A percentile compares a stretch with the other conserved stretches of the same genome.
phyloP scores from a whole-genome alignment of 2,113 vertebrate species.

The Tragelaphus strepsiceros region DNA sequence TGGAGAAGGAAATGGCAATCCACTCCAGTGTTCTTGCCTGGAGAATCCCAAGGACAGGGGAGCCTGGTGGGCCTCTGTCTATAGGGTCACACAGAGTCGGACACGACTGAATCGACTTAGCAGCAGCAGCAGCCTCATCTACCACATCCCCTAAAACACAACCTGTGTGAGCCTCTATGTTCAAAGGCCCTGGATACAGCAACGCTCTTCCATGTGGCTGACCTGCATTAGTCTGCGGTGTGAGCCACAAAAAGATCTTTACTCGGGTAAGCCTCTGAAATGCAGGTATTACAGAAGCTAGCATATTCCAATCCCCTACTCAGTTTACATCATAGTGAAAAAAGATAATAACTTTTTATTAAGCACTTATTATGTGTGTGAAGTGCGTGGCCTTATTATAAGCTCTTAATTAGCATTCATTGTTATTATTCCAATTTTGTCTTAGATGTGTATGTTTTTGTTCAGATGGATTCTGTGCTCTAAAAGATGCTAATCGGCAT shows the following conservation, averaged over 20 bases:
- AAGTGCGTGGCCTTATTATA: background rate
- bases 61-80: too few species aligned
- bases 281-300: background rate
- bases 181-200: background rate
- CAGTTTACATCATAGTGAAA: background rate
- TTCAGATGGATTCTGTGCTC: background rate
- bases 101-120: too few species aligned
- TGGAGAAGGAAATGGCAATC: too few species aligned
- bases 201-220: background rate
- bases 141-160: background rate
- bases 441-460: background rate
- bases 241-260: background rate
- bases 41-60: too few species aligned
- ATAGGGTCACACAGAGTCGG: too few species aligned
- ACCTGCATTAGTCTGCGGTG: background rate
- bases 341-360: background rate
- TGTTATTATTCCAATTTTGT: background rate
- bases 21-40: too few species aligned
- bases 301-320: background rate
- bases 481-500: too few species aligned
- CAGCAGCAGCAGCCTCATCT: background rate
- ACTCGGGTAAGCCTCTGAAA: background rate
- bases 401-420: background rate
- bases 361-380: background rate
- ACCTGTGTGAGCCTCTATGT: background rate